These are phyloP conservation scores for Tachyglossus aculeatus DNA, from an alignment of 2,797 vertebrate genomes.

Conservation along the genomic window DNA sequence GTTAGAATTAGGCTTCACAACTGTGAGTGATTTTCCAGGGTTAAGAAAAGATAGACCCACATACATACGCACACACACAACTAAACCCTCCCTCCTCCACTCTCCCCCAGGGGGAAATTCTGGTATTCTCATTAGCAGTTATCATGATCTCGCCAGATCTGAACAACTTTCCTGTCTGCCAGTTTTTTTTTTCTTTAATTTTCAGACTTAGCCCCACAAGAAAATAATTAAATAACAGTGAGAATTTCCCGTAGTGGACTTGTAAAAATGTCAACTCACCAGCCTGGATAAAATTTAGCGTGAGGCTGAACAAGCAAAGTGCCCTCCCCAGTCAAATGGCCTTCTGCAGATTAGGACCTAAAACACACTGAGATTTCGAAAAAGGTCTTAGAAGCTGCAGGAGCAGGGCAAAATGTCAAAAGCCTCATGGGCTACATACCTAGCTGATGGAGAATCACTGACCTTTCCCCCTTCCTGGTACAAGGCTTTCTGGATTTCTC, in stretches of 20 bases:
- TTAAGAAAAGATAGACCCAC: constrained; percentile 3
- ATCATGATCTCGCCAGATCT: constrained; percentile 68
- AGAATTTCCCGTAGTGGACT: constrained; percentile 67
- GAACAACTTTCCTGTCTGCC: constrained; percentile 73
- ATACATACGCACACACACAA: no score
- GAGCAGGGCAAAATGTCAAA: constrained; percentile 42
- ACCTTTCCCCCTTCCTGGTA: constrained; percentile 22
- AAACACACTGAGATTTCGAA: constrained; percentile 60
- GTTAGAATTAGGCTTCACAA: constrained; percentile 58
- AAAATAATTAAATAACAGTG: constrained; percentile 71
- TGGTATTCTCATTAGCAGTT: constrained; percentile 69
- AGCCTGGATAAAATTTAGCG: constrained; percentile 41
- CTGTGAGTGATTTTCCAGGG: constrained; percentile 24
- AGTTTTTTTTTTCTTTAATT: constrained; percentile 64
- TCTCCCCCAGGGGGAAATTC: constrained; percentile 37
- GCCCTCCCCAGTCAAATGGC: constrained; percentile 31
- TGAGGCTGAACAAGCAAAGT: constrained; percentile 46
- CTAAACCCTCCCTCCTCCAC: no score
- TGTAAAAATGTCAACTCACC: not conserved
- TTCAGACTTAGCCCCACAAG: constrained; percentile 61
- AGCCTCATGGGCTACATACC: constrained; percentile 32
- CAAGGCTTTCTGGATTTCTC: constrained; percentile 11
- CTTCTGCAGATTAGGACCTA: constrained; percentile 20
- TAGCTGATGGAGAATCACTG: constrained; percentile 44
- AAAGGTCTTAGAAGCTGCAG: constrained; percentile 42